These are phyloP conservation scores for Conus canariensis DNA, from an alignment of 2,888 invertebrate species.

Conservation along the genomic window DNA sequence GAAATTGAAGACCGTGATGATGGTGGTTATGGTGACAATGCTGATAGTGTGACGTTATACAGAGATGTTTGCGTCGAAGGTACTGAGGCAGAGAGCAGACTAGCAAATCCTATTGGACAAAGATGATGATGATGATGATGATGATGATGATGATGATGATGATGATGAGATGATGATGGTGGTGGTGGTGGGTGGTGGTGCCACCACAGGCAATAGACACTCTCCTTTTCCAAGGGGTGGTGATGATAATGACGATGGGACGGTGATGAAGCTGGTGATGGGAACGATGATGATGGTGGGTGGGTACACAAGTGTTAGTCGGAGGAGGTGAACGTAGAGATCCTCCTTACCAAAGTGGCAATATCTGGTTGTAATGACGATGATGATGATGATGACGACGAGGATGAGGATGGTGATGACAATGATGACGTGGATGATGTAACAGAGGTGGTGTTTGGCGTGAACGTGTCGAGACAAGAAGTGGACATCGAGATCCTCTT, in stretches of 20 bases:
- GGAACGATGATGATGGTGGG: not conserved
- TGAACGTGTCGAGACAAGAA: conserved; percentile 68
- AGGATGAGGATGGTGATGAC: not conserved
- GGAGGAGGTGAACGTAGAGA: not conserved
- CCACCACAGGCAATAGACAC: no score
- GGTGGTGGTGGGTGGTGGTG: not conserved
- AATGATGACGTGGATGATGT: not conserved
- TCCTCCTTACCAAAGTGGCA: not conserved
- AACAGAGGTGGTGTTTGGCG: conserved; percentile 74
- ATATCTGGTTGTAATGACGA: not conserved
- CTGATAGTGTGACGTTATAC: no score
- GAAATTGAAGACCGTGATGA: not conserved
- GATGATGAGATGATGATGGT: not conserved
- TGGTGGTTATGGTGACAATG: not conserved
- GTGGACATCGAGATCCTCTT: conserved; percentile 75
- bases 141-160: no score
- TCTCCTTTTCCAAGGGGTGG: no score
- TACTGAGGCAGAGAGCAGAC: no score
- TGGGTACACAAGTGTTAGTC: no score
- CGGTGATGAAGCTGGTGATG: not conserved
- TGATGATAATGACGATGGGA: no score
- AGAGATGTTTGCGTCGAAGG: no score
- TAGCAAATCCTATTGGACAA: no score
- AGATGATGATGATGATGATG: no score
- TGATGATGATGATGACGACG: not conserved